Percentiles rank a stretch among this genome's conserved stretches.
Evolutionary conservation across 2,797 vertebrate species (phyloP).

Genomic region (Hippopotamyrus pictus): DNA sequence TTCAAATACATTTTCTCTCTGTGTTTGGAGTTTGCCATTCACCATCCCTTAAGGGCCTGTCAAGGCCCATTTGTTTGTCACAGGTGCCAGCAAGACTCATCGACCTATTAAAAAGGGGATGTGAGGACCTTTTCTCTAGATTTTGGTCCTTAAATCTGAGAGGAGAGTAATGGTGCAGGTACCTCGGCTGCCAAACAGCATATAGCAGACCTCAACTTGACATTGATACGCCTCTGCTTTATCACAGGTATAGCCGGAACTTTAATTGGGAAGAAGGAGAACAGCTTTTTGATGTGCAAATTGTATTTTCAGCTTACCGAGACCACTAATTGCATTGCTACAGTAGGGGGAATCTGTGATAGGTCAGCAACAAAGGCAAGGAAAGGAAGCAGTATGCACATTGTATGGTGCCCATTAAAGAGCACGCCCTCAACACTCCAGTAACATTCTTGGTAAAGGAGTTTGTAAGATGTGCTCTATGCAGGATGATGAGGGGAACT

Average conservation of each 20-base stretch:
- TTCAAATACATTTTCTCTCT: neutral
- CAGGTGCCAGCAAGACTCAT: neutral
- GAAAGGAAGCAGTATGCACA: constrained; percentile 32
- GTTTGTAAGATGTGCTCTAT: neutral
- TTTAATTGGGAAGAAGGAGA: constrained; percentile 43
- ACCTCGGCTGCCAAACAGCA: constrained; percentile 22
- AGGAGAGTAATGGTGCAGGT: constrained; percentile 11
- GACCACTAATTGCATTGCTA: constrained; percentile 58
- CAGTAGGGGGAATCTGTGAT: constrained; percentile 51
- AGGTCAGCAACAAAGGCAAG: constrained; percentile 37
- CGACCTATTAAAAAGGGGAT: neutral
- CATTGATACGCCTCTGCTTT: constrained; percentile 55
- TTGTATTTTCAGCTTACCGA: constrained; percentile 54
- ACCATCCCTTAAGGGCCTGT: neutral
- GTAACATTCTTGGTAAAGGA: neutral
- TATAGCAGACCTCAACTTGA: constrained; percentile 52
- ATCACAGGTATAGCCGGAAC: constrained; percentile 51
- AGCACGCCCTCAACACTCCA: neutral
- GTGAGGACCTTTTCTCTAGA: neutral
- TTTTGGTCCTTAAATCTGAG: constrained; percentile 19
- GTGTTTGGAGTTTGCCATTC: neutral
- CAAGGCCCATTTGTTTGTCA: neutral
- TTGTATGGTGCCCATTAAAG: neutral
- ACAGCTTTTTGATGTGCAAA: constrained; percentile 60
- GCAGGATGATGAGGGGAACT: neutral